phyloP scores from a whole-genome alignment of 2,797 vertebrate species.

The Rhabdophis nuchalis region DNA sequence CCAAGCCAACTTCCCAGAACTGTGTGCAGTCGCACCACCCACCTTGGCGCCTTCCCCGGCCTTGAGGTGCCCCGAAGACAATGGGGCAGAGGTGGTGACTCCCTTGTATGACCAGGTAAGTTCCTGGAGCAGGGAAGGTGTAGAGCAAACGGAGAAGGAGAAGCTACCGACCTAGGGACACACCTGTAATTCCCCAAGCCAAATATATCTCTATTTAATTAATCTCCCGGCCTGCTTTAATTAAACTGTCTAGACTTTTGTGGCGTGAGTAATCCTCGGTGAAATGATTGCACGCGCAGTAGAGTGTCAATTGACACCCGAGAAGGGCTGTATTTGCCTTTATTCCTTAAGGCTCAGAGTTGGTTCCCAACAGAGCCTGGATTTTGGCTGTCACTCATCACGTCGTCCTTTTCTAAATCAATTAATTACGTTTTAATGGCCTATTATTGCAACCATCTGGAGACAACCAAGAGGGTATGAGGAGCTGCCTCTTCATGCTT shows the following conservation, averaged over 20 bases:
- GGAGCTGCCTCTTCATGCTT: background rate
- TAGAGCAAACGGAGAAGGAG: background rate
- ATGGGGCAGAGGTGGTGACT: slow-evolving; percentile 59
- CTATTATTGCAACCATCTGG: background rate
- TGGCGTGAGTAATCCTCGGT: background rate
- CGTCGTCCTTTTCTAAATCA: background rate
- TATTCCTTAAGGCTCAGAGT: background rate
- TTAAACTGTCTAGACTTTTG: background rate
- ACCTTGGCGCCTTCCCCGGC: slow-evolving; percentile 28
- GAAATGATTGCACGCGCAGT: background rate
- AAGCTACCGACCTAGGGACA: background rate
- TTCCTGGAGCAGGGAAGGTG: background rate
- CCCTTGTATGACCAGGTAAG: slow-evolving; percentile 81
- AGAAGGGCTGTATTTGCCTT: background rate
- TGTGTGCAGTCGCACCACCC: slow-evolving; percentile 69
- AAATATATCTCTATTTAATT: background rate
- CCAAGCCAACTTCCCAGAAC: slow-evolving; percentile 73
- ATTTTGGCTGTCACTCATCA: background rate
- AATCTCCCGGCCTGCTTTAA: background rate
- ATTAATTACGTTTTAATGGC: background rate
- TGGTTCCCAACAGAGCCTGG: background rate
- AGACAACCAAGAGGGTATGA: background rate
- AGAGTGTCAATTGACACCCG: background rate
- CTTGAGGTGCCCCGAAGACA: slow-evolving; percentile 39
- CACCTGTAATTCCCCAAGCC: background rate